Conservation (phyloP, 2,797 vertebrate genomes). For the Limosa lapponica region DNA sequence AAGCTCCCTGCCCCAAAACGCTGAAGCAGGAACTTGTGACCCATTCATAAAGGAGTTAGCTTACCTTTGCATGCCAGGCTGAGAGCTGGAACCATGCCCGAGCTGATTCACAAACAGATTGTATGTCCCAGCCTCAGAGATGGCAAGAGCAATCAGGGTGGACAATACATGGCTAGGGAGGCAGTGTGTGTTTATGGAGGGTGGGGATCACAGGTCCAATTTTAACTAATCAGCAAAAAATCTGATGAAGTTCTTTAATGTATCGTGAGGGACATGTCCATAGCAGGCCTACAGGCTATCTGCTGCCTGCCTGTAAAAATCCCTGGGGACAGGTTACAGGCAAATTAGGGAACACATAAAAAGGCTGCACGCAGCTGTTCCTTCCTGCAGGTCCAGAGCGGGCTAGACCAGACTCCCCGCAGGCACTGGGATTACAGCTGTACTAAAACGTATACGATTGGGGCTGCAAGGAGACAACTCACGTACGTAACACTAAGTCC, state of each 20-base stretch:
- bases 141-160: neutral
- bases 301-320: neutral
- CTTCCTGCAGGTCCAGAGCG: neutral
- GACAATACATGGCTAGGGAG: neutral
- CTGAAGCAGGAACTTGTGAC: neutral
- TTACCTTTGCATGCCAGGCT: neutral
- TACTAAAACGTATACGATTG: neutral
- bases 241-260: neutral
- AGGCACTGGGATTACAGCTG: neutral
- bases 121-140: neutral
- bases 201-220: neutral
- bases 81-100: neutral
- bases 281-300: neutral
- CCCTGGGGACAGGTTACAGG: neutral
- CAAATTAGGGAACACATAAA: neutral
- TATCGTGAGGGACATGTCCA: neutral
- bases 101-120: neutral
- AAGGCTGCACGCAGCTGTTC: neutral
- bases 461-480: neutral
- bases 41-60: neutral
- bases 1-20: neutral
- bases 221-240: neutral
- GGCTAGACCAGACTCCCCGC: neutral
- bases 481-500: accelerated
- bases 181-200: no score